Evolutionary conservation across 2,113 vertebrate genomes (phyloP).

Genomic region (Myrmecobius fasciatus): DNA sequence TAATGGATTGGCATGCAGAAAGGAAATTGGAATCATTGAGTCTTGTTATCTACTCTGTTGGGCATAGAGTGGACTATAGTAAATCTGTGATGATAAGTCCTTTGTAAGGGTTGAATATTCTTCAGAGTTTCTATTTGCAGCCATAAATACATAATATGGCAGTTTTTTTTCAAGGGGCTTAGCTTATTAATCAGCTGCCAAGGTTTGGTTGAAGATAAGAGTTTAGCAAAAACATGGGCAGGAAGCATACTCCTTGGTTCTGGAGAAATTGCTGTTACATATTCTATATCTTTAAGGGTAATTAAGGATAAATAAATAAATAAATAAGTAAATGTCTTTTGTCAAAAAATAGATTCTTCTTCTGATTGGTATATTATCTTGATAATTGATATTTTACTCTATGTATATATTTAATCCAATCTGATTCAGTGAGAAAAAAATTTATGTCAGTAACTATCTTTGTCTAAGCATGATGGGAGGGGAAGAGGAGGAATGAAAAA

Average conservation of each 20-base stretch:
- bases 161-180: background rate
- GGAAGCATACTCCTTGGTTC: background rate
- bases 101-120: background rate
- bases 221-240: background rate
- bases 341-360: background rate
- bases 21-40: background rate
- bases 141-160: background rate
- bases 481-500: background rate
- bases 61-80: background rate
- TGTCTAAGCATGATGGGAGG: background rate
- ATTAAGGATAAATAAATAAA: too few relatives aligned
- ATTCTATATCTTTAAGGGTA: background rate
- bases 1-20: background rate
- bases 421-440: background rate
- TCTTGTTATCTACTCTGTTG: background rate
- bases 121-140: background rate
- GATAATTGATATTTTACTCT: conserved; percentile 1
- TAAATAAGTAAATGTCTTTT: background rate
- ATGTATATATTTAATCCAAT: conserved; percentile 9
- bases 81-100: background rate
- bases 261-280: background rate
- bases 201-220: background rate
- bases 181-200: background rate
- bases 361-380: background rate
- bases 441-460: background rate